Evolutionary conservation across 2,888 invertebrate genomes (phyloP).

Genomic region (Amiota communis): DNA sequence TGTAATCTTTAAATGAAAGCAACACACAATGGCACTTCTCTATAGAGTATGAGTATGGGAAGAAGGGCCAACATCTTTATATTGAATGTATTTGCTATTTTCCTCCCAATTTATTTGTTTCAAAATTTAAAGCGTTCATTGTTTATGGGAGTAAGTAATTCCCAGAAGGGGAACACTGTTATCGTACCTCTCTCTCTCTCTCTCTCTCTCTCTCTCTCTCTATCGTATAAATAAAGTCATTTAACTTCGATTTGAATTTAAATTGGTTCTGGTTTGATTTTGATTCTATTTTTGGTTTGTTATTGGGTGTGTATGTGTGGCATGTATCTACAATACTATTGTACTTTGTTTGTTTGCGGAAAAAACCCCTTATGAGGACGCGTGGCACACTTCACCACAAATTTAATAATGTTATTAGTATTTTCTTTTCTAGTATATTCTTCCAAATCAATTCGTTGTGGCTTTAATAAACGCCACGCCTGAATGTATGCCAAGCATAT

Average conservation of each 20-base stretch:
- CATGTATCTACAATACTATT: slow-evolving; percentile 4
- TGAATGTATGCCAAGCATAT: slow-evolving; percentile 40
- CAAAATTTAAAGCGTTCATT: slow-evolving; percentile 29
- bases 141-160: slow-evolving; percentile 17
- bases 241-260: slow-evolving; percentile 60
- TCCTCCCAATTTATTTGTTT: slow-evolving; percentile 15
- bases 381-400: slow-evolving; percentile 46
- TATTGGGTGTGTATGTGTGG: slow-evolving; percentile 6
- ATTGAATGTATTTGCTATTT: neutral
- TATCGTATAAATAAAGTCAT: slow-evolving; percentile 54
- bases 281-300: slow-evolving; percentile 18
- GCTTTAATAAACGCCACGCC: slow-evolving; percentile 27
- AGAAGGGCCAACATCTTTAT: slow-evolving; percentile 3
- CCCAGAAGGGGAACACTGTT: slow-evolving; percentile 7
- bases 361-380: neutral
- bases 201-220: no score
- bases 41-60: neutral
- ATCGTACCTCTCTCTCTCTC: slow-evolving; percentile 5
- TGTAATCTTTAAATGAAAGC: slow-evolving; percentile 61
- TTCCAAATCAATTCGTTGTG: slow-evolving; percentile 27
- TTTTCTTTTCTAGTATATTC: slow-evolving; percentile 6
- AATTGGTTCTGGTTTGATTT: slow-evolving; percentile 44
- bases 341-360: neutral
- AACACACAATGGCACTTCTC: neutral
- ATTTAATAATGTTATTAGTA: slow-evolving; percentile 29